Evolutionary conservation across 2,797 vertebrate genomes (phyloP).

Genomic region (Spheniscus humboldti): DNA sequence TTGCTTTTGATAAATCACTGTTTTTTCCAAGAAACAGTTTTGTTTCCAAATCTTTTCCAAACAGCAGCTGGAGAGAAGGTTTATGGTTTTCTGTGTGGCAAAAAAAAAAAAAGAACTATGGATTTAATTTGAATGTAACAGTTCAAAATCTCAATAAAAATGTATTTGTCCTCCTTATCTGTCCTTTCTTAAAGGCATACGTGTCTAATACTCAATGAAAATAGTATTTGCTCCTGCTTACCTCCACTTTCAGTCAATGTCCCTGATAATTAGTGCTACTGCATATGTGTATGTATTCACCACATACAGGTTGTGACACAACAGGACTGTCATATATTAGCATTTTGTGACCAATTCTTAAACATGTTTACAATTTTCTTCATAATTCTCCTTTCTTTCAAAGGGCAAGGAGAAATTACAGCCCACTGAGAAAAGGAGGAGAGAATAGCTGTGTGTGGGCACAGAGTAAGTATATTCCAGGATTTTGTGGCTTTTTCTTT

Average conservation of each 20-base stretch:
- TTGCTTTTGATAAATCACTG: not conserved
- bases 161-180: not conserved
- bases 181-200: not conserved
- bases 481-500: slow-evolving; percentile 32
- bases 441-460: slow-evolving; percentile 41
- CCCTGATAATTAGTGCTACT: not conserved
- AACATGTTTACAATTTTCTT: slow-evolving; percentile 45
- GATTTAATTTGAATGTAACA: not conserved
- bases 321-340: not conserved
- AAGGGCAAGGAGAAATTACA: slow-evolving; percentile 44
- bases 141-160: not conserved
- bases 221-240: not conserved
- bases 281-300: not conserved
- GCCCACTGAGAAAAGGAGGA: slow-evolving; percentile 17
- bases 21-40: not conserved
- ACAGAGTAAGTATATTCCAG: slow-evolving; percentile 32
- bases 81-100: not conserved
- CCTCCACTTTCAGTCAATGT: not conserved
- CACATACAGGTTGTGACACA: not conserved
- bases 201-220: not conserved
- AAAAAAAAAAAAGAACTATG: not conserved
- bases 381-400: slow-evolving; percentile 32
- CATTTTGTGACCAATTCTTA: slow-evolving; percentile 32
- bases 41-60: not conserved
- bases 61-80: not conserved